Evolutionary conservation across 2,888 invertebrate species (phyloP), one percentile per base, ranked within the genome.

Genomic region (Anodontia alba): DNA sequence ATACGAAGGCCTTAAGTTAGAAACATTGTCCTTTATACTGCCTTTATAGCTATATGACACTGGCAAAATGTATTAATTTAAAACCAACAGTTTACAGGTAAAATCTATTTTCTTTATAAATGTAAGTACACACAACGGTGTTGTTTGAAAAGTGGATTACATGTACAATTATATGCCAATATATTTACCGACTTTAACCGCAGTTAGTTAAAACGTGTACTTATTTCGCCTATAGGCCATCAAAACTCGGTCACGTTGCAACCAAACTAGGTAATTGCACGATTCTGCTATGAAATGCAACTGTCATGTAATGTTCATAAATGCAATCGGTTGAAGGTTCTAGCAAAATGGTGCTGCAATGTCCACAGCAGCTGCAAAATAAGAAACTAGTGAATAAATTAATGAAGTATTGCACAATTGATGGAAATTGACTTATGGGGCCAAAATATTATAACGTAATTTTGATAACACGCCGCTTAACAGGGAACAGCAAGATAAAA

Each of bases 221-320:
- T 62, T 33, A 17, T 62, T 62, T 17, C 26, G 62, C 62, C 33
- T 33, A 33, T 33, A 62, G 62, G 62, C 1, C 62, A 62, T 17
- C 31, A 20, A 62, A 62, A 62, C 33, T 62, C 62, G 62, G 62
- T 31, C 62, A 62, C 33, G 33, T 33, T 62, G 62, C 62, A 62
- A 23, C 31, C 23, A 33, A 33, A 33, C 31, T 33, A 12, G 31
- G 31, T 12, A 33, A 33, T 15, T 12, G 12, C 10, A 5, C 33
- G 33, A 33, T 20, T 20, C 17, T 17, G 31, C 33, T 17, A 26
- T 26, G n/a, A 62, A 62, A 62, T 62, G 62, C 33, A 33, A 33
- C 33, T 29, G 31, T 33, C 12, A 29, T 33, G 62, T 29, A 62
- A 31, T 8, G 5, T 15, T 62, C 20, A 33, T 17, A 8, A 17